Base-by-base conservation (phyloP, 2,888 invertebrate species). In the Phalera bucephala region DNA sequence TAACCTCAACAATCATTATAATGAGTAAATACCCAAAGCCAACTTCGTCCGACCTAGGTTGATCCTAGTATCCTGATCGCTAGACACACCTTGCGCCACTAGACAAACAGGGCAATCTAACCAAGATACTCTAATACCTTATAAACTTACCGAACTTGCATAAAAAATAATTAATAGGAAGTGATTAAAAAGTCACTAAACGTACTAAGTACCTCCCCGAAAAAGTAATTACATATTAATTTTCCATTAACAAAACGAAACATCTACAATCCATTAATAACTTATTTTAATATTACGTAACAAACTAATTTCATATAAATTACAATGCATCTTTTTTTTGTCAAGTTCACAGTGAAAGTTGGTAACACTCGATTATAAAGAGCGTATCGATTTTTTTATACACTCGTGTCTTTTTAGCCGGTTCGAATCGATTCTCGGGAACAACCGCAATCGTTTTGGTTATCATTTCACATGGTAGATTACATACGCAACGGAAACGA, bases 401-500 rank as follows among this genome's bases (percentile, higher is more conserved):
- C 76, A 50, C 50, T 73, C 63, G 60, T 65, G 64, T 68, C 70
- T 60, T 61, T 67, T 71, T 64, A 67, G 61, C 52, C 45, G 40
- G 54, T 63, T 64, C 46, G 66, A 76, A 79, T 80, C 73, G 74
- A 76, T 75, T 80, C 73, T 67, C 47, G 67, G 21, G 26, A 56
- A 45, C 47, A 52, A 76, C 78, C 78, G 57, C 81, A 80, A 71
- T 63, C 73, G 72, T 71, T 79, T 79, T 68, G 59, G 32, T 47
- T 56, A 52, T 31, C 64, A 70, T 75, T 74, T 54, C 72, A 76
- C 73, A 75, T 75, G 76, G 66, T 69, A 70, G 67, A 75, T 76
- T 80, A 80, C 76, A 80, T 77, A 81, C 78, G 72, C 53, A 71
- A 72, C 70, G 75, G 77, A 77, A 77, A 65, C 66, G 47, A 58